Evolutionary conservation across 2,888 invertebrate species (phyloP).

Genomic region (Ophion ellenae): DNA sequence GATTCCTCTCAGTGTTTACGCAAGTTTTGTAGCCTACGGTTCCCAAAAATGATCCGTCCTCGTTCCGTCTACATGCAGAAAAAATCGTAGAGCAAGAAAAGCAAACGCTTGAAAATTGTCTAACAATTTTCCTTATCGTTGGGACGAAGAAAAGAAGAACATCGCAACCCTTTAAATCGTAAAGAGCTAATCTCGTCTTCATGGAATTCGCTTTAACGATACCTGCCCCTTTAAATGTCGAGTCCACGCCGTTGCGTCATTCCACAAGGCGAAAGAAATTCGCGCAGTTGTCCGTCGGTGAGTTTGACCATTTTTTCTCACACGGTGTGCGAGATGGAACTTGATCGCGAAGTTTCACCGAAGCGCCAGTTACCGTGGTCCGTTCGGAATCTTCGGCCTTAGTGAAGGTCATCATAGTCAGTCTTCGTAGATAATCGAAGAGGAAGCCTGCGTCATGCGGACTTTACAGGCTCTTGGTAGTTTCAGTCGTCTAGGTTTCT

Average conservation of each 20-base stretch:
- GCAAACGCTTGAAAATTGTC: not conserved
- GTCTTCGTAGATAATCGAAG: not conserved
- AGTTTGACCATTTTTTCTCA: conserved; percentile 47
- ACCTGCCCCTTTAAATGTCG: conserved; percentile 65
- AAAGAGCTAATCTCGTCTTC: conserved; percentile 42
- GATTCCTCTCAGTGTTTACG: conserved; percentile 67
- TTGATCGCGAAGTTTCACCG: not conserved
- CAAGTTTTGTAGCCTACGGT: conserved; percentile 56
- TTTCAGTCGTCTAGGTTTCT: not conserved
- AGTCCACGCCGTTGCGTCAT: conserved; percentile 69
- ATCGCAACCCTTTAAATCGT: not conserved
- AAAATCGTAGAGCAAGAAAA: conserved; percentile 3
- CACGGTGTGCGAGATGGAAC: not conserved
- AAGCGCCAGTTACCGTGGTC: not conserved
- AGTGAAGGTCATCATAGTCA: not conserved
- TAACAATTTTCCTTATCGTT: not conserved
- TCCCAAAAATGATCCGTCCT: conserved; percentile 23
- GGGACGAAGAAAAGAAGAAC: not conserved
- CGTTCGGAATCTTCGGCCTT: not conserved
- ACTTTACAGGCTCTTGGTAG: not conserved
- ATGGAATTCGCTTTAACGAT: conserved; percentile 56
- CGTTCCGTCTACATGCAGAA: not conserved
- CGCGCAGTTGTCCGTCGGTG: conserved; percentile 76
- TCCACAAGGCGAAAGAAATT: conserved; percentile 70
- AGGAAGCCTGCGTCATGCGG: not conserved